Percentiles rank a stretch among this genome's conserved stretches.
Evolutionary conservation across 1,140 invertebrate species (phyloP).

Genomic region (Capitella teleta): DNA sequence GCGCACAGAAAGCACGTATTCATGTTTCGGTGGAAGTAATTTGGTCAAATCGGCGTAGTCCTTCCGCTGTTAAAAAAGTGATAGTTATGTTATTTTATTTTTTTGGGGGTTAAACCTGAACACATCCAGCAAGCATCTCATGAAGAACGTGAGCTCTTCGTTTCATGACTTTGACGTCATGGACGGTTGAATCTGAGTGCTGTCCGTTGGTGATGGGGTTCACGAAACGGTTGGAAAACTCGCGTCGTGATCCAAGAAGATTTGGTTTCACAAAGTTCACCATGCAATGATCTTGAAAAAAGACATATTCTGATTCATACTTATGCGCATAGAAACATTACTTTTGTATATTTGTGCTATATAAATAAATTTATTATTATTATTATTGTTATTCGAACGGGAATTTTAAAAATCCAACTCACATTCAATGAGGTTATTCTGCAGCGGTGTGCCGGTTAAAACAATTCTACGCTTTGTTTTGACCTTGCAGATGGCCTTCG

Average conservation of each 20-base stretch:
- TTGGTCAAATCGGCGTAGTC: constrained; percentile 85
- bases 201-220: constrained; percentile 81
- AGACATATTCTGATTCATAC: neutral
- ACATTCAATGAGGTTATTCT: constrained; percentile 91
- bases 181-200: constrained; percentile 78
- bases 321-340: neutral
- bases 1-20: constrained; percentile 83
- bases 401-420: constrained; percentile 24
- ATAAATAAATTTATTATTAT: neutral
- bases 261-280: constrained; percentile 93
- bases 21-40: constrained; percentile 85
- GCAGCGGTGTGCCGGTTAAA: constrained; percentile 88
- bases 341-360: neutral
- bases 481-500: constrained; percentile 70
- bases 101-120: too few species aligned
- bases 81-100: too few species aligned
- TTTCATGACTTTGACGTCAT: constrained; percentile 86
- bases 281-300: constrained; percentile 69
- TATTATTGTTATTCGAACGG: neutral
- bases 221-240: constrained; percentile 66
- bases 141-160: constrained; percentile 85
- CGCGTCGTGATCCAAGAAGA: constrained; percentile 78
- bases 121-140: constrained; percentile 81
- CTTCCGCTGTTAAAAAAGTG: too few species aligned
- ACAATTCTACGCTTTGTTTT: constrained; percentile 75